Evolutionary conservation across 1,140 invertebrate genomes (phyloP), one percentile per base, ranked within the genome.

Genomic region (Schmidtea mediterranea): DNA sequence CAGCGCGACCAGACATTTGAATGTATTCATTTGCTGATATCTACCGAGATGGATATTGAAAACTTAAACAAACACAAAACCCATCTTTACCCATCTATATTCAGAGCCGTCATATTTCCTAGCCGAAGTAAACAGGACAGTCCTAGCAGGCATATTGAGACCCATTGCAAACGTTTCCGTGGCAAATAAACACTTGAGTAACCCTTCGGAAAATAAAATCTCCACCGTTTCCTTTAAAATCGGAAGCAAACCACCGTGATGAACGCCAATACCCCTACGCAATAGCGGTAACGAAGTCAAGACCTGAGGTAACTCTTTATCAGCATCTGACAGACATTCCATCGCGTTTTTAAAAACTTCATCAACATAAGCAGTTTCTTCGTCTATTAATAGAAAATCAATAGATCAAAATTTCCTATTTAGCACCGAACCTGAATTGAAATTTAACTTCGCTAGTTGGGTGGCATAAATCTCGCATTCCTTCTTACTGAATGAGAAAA

Each of bases 121-220:
- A 13, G 80, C 76, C 37, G 76, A 77, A 0, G 87, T 95, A 56
- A 99, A 98, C 0, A 98, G 68, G 1, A 99, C 92, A 0, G 92
- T 98, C 59, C 89, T 76, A 0, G 92, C 92, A 22, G 92, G 90
- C 92, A 98, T 98, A 69, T 98, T 98, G 0, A 98, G 64, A 3
- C 92, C 92, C 90, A 98, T 97, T 6, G 90, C 84, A 71, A 98
- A 97, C 9, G 92, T 98, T 70, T 97, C 92, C 0, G 92, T 98
- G 0, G 90, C 92, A 72, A 97, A 97, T 0, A 98, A 68, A 0
- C 83, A 39, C 43, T 49, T 94, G 26, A 94, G 80, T 10, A 94
- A 70, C 18, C 92, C 89, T 69, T 95, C 84, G 0, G 82, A 80
- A 58, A 98, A 99, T 10, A 98, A 69, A 60, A 98, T 94, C 69